A percentile compares a stretch with the other conserved stretches of the same genome.
These are phyloP conservation scores for Phasia obesa DNA, from an alignment of 2,888 invertebrate genomes.

Conservation along the genomic window DNA sequence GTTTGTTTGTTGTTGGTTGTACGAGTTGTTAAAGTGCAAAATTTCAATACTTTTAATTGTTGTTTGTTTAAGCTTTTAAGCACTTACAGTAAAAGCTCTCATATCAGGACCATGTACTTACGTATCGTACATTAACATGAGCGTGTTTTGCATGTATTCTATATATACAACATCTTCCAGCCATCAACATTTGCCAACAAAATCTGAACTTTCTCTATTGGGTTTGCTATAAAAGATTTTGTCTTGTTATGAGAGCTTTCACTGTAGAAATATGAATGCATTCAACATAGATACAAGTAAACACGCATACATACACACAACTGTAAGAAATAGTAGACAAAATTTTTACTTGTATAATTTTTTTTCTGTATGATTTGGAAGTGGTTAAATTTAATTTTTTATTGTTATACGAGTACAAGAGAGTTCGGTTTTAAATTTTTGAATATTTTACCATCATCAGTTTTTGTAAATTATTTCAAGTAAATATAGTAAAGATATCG, in stretches of 20 bases:
- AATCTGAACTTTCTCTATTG: conserved; percentile 32
- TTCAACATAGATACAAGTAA: conserved; percentile 62
- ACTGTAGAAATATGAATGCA: conserved; percentile 64
- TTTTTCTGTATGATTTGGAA: conserved; percentile 1
- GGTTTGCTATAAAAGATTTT: conserved; percentile 16
- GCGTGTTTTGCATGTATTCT: conserved; percentile 41
- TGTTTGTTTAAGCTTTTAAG: conserved; percentile 32
- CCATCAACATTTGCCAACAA: conserved; percentile 31
- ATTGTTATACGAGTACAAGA: too few species aligned
- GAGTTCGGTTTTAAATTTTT: too few species aligned
- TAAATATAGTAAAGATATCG: too few species aligned
- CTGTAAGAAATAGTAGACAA: conserved; percentile 59
- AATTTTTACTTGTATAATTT: conserved; percentile 29
- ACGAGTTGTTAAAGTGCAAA: conserved; percentile 35
- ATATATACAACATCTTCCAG: conserved; percentile 54
- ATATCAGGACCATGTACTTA: conserved; percentile 65
- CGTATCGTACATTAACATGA: conserved; percentile 55
- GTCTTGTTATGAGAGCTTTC: conserved; percentile 65
- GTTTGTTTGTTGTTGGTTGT: conserved; percentile 21
- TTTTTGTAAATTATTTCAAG: too few species aligned
- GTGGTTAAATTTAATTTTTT: neutral
- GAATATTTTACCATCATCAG: too few species aligned
- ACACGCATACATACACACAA: conserved; percentile 63
- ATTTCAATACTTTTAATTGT: conserved; percentile 24
- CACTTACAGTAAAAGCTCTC: conserved; percentile 59